Conservation (phyloP, 2,797 vertebrate species). For the Chelon labrosus region DNA sequence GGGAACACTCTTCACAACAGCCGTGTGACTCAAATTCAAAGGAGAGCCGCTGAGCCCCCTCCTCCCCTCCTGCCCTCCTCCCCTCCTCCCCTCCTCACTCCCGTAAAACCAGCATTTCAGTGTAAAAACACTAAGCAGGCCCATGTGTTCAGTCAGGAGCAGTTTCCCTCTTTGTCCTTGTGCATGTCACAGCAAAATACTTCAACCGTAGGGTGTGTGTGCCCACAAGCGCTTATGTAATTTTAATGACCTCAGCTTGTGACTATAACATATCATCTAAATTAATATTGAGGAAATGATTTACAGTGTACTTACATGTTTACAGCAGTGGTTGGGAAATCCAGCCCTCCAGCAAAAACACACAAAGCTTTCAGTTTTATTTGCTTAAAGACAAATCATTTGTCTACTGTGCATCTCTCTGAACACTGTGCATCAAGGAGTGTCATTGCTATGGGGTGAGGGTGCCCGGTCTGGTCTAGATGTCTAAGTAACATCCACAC, state of each 20-base stretch:
- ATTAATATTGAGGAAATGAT: neutral
- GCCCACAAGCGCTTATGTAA: neutral
- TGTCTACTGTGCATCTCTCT: neutral
- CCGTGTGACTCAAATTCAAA: conserved; percentile 43
- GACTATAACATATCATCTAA: neutral
- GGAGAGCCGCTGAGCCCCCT: conserved; percentile 25
- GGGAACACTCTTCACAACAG: conserved; percentile 5
- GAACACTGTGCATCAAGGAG: too few relatives aligned
- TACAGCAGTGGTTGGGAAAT: neutral
- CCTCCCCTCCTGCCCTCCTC: neutral
- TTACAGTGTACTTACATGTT: neutral
- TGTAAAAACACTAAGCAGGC: conserved; percentile 33
- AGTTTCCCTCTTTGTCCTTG: conserved; percentile 20
- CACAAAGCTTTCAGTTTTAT: neutral
- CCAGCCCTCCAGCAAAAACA: neutral
- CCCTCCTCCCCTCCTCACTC: conserved; percentile 11
- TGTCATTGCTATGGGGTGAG: too few relatives aligned
- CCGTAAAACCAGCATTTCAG: conserved; percentile 56
- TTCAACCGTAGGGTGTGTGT: conserved; percentile 10
- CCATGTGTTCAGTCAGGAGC: conserved; percentile 39
- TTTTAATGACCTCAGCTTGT: conserved; percentile 1
- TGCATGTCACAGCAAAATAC: neutral
- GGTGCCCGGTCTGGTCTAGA: too few relatives aligned
- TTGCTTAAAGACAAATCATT: neutral
- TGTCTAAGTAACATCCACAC: too few relatives aligned